These are phyloP conservation scores for Chironomus tentans DNA, from an alignment of 2,888 invertebrate genomes.

Conservation along the genomic window DNA sequence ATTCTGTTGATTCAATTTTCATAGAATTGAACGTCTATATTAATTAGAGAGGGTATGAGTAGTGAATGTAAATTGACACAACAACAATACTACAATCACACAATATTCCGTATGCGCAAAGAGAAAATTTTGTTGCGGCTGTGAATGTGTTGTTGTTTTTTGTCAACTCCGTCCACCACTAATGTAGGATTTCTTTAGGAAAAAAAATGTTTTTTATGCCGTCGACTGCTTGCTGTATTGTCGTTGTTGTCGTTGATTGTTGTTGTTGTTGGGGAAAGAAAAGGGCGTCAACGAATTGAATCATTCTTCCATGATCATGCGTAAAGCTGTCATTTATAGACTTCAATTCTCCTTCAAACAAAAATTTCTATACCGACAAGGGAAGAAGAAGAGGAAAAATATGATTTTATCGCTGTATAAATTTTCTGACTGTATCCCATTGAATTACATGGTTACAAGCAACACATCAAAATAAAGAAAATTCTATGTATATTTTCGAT, in stretches of 20 bases:
- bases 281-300: slow-evolving; percentile 12
- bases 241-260: neutral
- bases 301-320: slow-evolving; percentile 14
- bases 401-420: neutral
- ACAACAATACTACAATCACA: neutral
- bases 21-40: neutral
- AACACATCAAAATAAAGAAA: slow-evolving; percentile 6
- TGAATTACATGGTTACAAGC: slow-evolving; percentile 18
- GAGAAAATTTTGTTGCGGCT: neutral
- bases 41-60: slow-evolving; percentile 3
- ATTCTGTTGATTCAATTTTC: slow-evolving; percentile 20
- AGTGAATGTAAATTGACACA: neutral
- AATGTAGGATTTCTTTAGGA: neutral
- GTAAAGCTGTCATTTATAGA: slow-evolving; percentile 7
- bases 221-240: too few species aligned
- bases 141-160: slow-evolving; percentile 12
- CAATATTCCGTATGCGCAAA: neutral
- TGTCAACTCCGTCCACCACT: too few species aligned
- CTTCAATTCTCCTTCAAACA: slow-evolving; percentile 4
- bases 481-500: neutral
- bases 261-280: slow-evolving; percentile 10
- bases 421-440: neutral
- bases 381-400: too few species aligned
- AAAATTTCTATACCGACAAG: neutral
- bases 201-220: neutral